Evolutionary conservation across 2,888 invertebrate genomes (phyloP).

Genomic region (Eumerus sabulonum): DNA sequence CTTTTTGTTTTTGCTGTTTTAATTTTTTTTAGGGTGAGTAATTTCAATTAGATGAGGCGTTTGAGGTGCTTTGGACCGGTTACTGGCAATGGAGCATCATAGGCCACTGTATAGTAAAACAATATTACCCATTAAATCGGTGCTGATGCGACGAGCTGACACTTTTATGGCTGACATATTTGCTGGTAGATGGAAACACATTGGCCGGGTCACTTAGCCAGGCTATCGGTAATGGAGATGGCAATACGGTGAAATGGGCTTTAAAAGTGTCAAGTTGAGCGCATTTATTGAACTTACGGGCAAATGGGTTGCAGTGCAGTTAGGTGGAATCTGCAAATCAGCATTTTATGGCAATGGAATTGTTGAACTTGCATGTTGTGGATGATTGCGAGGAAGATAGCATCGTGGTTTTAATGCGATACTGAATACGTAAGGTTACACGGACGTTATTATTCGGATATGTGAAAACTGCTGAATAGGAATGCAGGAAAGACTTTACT

Average conservation of each 20-base stretch:
- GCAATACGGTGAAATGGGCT: constrained; percentile 36
- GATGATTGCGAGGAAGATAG: too few species aligned
- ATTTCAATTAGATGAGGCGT: constrained; percentile 61
- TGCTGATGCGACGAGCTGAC: constrained; percentile 49
- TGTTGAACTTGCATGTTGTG: constrained; percentile 12
- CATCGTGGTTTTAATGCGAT: too few species aligned
- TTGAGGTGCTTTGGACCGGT: constrained; percentile 13
- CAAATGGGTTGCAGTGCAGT: constrained; percentile 13
- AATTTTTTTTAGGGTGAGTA: constrained; percentile 52
- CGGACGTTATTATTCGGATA: too few species aligned
- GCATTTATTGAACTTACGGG: constrained; percentile 37
- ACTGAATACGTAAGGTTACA: too few species aligned
- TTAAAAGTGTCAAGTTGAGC: constrained; percentile 56
- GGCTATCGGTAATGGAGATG: constrained; percentile 48
- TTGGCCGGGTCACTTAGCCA: constrained; percentile 25
- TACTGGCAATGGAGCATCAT: constrained; percentile 42
- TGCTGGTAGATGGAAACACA: constrained; percentile 27
- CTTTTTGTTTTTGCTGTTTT: too few species aligned
- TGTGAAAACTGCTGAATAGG: too few species aligned
- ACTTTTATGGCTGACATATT: constrained; percentile 56
- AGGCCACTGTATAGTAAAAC: constrained; percentile 34
- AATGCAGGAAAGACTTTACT: too few species aligned
- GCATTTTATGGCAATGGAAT: not conserved
- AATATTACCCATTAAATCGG: constrained; percentile 52
- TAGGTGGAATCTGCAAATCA: constrained; percentile 4